phyloP scores from a whole-genome alignment of 2,888 invertebrate species.

The Anthophora plumipes region DNA sequence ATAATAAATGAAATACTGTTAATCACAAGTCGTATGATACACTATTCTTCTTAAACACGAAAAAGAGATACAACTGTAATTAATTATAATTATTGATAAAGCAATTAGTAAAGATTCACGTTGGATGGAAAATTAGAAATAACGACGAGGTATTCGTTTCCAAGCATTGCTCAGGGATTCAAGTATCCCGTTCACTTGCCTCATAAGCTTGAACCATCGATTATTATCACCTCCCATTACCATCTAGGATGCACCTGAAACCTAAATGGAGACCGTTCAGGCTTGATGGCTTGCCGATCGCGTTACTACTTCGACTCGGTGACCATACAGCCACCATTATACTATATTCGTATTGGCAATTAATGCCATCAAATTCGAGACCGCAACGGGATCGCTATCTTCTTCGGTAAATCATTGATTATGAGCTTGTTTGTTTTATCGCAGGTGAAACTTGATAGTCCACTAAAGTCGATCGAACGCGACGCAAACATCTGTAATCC shows the following conservation, averaged over 20 bases:
- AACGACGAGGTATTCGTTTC: neutral
- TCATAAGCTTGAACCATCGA: conserved; percentile 37
- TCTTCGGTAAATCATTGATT: conserved; percentile 39
- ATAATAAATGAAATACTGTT: too few species aligned
- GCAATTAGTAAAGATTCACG: too few species aligned
- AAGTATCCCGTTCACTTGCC: neutral
- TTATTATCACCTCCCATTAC: conserved; percentile 69
- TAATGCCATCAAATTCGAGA: conserved; percentile 57
- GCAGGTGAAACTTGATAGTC: neutral
- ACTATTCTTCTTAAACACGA: too few species aligned
- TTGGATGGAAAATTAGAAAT: neutral
- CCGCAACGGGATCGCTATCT: conserved; percentile 49
- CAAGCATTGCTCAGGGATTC: too few species aligned
- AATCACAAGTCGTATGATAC: too few species aligned
- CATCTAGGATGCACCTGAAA: conserved; percentile 56
- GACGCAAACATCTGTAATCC: neutral
- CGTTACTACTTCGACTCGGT: conserved; percentile 51
- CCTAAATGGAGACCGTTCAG: conserved; percentile 48
- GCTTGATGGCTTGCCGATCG: conserved; percentile 59
- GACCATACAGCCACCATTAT: conserved; percentile 51
- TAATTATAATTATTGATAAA: neutral
- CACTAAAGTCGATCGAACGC: neutral
- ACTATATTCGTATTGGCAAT: conserved; percentile 48
- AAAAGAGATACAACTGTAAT: too few species aligned
- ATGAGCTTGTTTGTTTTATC: conserved; percentile 36